Percentiles rank a stretch among this genome's conserved stretches.
These are phyloP conservation scores for Drosophila insularis DNA, from an alignment of 1,140 invertebrate genomes.

Conservation along the genomic window DNA sequence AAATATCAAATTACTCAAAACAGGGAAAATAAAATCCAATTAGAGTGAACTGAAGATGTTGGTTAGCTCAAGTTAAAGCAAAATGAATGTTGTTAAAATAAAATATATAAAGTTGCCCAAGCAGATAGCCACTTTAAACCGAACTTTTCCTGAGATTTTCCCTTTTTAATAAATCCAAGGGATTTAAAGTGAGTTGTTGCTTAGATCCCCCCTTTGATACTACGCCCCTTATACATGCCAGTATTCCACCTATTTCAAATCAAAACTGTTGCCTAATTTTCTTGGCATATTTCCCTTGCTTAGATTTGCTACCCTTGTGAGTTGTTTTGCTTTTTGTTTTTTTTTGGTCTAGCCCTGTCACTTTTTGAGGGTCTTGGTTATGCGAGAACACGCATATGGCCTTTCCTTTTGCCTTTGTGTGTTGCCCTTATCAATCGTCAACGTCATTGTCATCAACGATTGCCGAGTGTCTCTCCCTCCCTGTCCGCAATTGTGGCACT, in stretches of 20 bases:
- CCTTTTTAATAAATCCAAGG: too few species aligned
- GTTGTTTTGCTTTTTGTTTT: neutral
- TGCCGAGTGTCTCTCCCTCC: conserved; percentile 19
- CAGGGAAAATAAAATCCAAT: neutral
- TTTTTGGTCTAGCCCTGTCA: neutral
- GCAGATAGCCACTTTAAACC: too few species aligned
- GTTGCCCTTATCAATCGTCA: conserved; percentile 13
- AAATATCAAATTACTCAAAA: neutral
- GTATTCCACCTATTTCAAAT: conserved; percentile 3
- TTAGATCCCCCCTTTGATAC: neutral
- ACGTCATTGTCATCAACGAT: conserved; percentile 3
- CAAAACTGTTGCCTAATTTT: conserved; percentile 4
- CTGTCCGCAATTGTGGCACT: conserved; percentile 39
- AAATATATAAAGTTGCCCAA: too few species aligned
- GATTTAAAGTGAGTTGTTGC: too few species aligned
- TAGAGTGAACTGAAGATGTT: too few species aligned
- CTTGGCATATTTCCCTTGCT: neutral
- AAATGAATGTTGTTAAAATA: neutral
- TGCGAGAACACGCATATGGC: neutral
- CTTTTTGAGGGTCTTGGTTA: neutral
- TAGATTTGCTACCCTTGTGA: neutral
- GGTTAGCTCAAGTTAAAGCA: too few species aligned
- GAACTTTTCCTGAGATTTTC: too few species aligned
- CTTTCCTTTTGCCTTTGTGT: neutral
- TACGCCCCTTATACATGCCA: neutral